Base-by-base conservation (phyloP, 2,888 invertebrate species). In the Lasiommata megera region DNA sequence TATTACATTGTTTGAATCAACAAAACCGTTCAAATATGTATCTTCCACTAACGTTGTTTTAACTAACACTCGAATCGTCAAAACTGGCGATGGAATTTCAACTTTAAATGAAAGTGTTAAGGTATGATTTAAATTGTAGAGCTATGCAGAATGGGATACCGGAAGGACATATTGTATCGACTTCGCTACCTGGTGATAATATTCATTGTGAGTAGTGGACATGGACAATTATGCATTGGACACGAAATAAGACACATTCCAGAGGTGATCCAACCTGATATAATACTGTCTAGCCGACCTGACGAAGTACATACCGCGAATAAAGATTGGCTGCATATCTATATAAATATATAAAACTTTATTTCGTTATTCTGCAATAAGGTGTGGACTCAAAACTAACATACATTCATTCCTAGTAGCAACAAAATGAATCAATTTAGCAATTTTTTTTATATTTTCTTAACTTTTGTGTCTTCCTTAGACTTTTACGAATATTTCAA, bases 181-280 rank as follows among this genome's bases (percentile, higher is more conserved):
- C 76, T 81, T 80, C 73, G 80, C 86, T 89, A 89, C 89, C 89
- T 89, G 89, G 88, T 86, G 87, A 84, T 87, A 84, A 86, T 84
- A 76, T 78, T 77, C 76, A 80, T 84, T 84, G 86, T 85, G 74
- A 75, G 74, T 69, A 71, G 75, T 75, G 74, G 75, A 72, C 76
- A 75, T 71, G 75, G 76, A 82, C 82, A 85, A 84, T 84, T 65
- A 69, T 65, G 72, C 73, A 71, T 71, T 70, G 66, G 70, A 68
- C 67, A 70, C 59, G 61, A 63, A 68, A 69, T 77, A 78, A 48
- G 80, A 80, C 79, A 80, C 81, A 87, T 86, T 87, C 84, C 79
- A 69, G 61, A 62, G 76, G 79, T 66, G 60, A 41, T 11, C 16
- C 18, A 12, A 37, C 36, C 48, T 23, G 36, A 23, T 48, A 18